A percentile compares a stretch with the other conserved stretches of the same genome.
Evolutionary conservation across 2,113 vertebrate species (phyloP).

Genomic region (Tretioscincus oriximinensis): DNA sequence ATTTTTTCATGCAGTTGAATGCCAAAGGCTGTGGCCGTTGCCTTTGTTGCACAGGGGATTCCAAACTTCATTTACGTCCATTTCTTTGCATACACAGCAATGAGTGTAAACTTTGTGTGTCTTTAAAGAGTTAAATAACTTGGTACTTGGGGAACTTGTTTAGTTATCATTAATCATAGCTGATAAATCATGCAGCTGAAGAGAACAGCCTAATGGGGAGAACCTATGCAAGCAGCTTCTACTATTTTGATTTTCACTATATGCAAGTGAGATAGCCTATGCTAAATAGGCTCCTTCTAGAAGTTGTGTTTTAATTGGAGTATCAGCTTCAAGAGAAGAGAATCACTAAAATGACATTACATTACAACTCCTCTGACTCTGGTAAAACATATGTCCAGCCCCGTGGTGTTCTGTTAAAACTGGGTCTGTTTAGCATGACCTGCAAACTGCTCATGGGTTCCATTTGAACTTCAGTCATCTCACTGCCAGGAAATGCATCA

Average conservation of each 20-base stretch:
- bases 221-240: fast-evolving
- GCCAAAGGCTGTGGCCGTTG: background rate
- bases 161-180: too few relatives aligned
- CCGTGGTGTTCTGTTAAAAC: constrained; percentile 87
- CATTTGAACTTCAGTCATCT: constrained; percentile 63
- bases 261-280: background rate
- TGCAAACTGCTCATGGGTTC: constrained; percentile 70
- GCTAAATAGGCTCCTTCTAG: background rate
- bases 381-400: constrained; percentile 82
- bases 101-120: background rate
- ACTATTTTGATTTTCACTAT: background rate
- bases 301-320: fast-evolving
- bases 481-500: constrained; percentile 66
- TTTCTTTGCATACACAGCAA: background rate
- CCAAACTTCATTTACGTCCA: background rate
- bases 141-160: background rate
- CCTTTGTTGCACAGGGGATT: background rate
- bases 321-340: background rate
- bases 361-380: constrained; percentile 88
- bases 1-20: background rate
- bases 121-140: background rate
- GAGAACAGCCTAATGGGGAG: constrained; percentile 13
- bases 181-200: background rate
- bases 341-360: fast-evolving
- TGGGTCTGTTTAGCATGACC: constrained; percentile 77